A percentile compares a stretch with the other conserved stretches of the same genome.
Conservation (phyloP, 1,140 invertebrate species). For the Anthonomus grandis region DNA sequence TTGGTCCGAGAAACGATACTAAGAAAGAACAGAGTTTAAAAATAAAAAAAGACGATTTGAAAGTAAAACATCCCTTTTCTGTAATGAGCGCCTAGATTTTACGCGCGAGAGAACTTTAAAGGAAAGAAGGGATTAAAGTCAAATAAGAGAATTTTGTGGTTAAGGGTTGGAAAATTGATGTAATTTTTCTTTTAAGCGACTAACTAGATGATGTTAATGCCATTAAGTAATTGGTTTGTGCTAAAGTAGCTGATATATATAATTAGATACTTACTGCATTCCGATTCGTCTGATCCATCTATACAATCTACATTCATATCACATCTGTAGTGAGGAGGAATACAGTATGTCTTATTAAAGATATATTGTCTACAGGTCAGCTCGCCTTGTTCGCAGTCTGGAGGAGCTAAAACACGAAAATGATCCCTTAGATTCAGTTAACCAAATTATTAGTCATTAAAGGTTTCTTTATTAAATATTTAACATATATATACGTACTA, state of each 20-base stretch:
- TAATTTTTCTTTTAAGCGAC: too few species aligned
- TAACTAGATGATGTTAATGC: too few species aligned
- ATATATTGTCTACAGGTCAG: constrained; percentile 86
- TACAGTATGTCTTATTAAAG: constrained; percentile 92
- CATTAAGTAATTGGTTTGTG: too few species aligned
- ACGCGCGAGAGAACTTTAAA: too few species aligned
- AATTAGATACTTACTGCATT: constrained; percentile 80
- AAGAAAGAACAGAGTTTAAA: too few species aligned
- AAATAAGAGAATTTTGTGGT: too few species aligned
- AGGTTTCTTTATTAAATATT: neutral
- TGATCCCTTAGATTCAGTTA: neutral
- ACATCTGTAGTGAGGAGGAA: constrained; percentile 84
- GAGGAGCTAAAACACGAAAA: constrained; percentile 66
- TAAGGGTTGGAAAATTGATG: too few species aligned
- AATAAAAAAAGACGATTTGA: too few species aligned
- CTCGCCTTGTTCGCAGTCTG: constrained; percentile 82
- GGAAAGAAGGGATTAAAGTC: too few species aligned
- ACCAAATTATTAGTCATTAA: neutral
- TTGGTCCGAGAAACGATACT: too few species aligned
- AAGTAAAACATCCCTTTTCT: too few species aligned
- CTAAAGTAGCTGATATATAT: neutral
- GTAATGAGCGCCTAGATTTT: too few species aligned
- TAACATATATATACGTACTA: constrained; percentile 63
- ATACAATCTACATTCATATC: constrained; percentile 92
- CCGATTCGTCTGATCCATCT: constrained; percentile 89